phyloP scores from a whole-genome alignment of 2,797 vertebrate genomes.

The Rousettus madagascariensis region DNA sequence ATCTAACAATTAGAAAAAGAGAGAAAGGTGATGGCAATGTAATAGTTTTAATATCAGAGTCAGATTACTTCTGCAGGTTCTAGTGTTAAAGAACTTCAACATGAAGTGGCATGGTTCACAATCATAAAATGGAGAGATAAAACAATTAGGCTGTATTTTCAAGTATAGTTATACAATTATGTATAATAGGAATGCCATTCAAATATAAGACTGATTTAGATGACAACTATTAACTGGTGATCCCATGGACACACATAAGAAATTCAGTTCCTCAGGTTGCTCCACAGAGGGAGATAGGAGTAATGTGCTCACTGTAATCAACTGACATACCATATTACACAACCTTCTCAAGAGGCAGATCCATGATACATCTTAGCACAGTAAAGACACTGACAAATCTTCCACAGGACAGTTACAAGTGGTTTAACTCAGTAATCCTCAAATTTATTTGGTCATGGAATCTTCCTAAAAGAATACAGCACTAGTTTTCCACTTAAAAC shows the following conservation, averaged over 20 bases:
- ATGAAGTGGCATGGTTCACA: neutral
- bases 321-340: accelerated
- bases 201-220: neutral
- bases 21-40: neutral
- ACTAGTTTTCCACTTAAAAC: neutral
- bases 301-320: neutral
- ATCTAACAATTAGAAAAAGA: neutral
- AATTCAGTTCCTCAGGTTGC: accelerated
- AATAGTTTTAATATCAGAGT: neutral
- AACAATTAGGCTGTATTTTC: neutral
- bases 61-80: neutral
- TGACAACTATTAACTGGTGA: neutral
- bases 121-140: neutral
- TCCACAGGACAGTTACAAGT: neutral
- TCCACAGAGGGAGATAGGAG: neutral
- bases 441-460: neutral
- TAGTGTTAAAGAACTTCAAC: neutral
- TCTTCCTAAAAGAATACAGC: neutral
- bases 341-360: neutral
- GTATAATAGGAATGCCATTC: neutral
- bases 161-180: neutral
- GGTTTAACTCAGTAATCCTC: neutral
- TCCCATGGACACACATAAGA: neutral
- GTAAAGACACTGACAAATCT: neutral
- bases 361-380: neutral